Conservation (phyloP, 2,113 vertebrate species). For the Amia ocellicauda region DNA sequence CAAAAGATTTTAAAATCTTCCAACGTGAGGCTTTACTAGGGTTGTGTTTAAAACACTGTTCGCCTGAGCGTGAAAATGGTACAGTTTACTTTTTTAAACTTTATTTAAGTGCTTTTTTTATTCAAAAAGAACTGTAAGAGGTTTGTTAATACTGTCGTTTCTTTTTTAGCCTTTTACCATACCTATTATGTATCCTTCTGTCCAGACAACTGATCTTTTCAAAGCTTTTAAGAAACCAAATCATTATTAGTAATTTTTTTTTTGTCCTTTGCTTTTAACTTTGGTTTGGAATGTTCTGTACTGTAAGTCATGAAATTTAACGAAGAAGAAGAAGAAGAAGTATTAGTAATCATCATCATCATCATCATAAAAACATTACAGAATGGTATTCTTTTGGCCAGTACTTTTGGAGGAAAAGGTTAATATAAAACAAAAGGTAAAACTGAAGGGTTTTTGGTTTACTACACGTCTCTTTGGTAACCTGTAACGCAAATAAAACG, state of each 20-base stretch:
- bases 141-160: constrained; percentile 52
- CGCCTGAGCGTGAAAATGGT: constrained; percentile 54
- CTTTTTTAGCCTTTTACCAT: constrained; percentile 51
- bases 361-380: no score
- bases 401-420: constrained; percentile 43
- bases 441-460: constrained; percentile 74
- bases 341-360: no score
- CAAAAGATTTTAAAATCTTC: constrained; percentile 28
- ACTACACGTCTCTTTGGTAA: constrained; percentile 78
- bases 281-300: constrained; percentile 73
- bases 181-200: constrained; percentile 41
- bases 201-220: constrained; percentile 36
- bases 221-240: constrained; percentile 53
- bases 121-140: constrained; percentile 51
- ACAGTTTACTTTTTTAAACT: no score
- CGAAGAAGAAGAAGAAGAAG: constrained; percentile 41
- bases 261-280: constrained; percentile 48
- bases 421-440: constrained; percentile 44
- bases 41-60: constrained; percentile 56
- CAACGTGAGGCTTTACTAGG: constrained; percentile 30
- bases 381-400: constrained; percentile 67
- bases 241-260: constrained; percentile 43
- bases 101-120: constrained; percentile 53
- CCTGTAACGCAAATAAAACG: constrained; percentile 75
- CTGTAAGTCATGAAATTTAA: constrained; percentile 52